Evolutionary conservation across 1,140 invertebrate genomes (phyloP).

Genomic region (Theocolax elegans): DNA sequence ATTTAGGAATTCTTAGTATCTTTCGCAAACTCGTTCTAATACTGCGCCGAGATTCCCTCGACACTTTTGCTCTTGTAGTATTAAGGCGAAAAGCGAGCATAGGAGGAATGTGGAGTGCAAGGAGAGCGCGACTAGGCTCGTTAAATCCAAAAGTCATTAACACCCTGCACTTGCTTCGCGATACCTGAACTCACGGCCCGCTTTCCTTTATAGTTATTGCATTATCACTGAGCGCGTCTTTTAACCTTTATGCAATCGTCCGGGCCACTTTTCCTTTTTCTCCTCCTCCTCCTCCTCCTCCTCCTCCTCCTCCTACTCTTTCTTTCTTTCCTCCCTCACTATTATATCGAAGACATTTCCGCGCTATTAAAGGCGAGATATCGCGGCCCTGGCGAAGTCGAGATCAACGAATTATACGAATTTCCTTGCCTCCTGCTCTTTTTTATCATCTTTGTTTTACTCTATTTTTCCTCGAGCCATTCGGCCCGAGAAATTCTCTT

Average conservation of each 20-base stretch:
- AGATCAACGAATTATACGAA: neutral
- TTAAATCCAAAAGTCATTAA: constrained; percentile 18
- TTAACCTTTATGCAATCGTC: neutral
- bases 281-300: neutral
- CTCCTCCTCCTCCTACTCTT: neutral
- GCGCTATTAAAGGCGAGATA: constrained; percentile 23
- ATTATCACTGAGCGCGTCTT: constrained; percentile 2
- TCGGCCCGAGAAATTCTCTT: neutral
- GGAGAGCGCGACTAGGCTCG: neutral
- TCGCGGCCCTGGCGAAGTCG: neutral
- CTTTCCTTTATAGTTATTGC: constrained; percentile 15
- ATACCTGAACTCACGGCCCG: neutral
- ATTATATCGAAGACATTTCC: constrained; percentile 26
- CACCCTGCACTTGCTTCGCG: neutral
- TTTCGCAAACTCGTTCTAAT: no score
- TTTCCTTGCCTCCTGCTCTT: neutral
- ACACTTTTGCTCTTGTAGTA: no score
- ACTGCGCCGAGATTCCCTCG: no score
- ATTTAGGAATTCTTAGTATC: no score
- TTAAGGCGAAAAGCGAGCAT: no score
- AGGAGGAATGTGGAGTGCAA: no score
- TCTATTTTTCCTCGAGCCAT: neutral
- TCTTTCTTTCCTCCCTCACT: constrained; percentile 6
- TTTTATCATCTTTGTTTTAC: neutral
- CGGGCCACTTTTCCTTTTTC: neutral